Percentiles rank a stretch among this genome's conserved stretches.
phyloP scores from a whole-genome alignment of 2,113 vertebrate genomes.

The Strix aluco region DNA sequence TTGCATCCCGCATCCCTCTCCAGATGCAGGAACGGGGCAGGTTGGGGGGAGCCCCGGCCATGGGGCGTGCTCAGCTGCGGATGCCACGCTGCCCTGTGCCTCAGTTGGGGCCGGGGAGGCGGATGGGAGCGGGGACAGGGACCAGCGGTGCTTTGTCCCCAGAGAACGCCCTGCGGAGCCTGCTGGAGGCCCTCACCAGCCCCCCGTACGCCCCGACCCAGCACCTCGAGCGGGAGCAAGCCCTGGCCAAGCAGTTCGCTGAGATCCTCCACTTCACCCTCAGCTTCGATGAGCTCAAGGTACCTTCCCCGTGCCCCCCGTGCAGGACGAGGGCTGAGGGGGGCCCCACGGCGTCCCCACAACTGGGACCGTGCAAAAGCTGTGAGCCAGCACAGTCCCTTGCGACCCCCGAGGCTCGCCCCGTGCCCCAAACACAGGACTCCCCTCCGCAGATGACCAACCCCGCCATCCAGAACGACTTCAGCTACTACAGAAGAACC shows the following conservation, averaged over 20 bases:
- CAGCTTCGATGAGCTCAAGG: slow-evolving; percentile 92
- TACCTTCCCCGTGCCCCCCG: background rate
- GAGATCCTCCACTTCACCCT: slow-evolving; percentile 93
- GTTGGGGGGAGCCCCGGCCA: accelerated
- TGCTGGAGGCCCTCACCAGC: slow-evolving; percentile 89
- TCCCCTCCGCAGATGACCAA: slow-evolving; percentile 82
- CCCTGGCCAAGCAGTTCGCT: slow-evolving; percentile 90
- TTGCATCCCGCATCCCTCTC: background rate
- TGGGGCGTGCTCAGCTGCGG: accelerated
- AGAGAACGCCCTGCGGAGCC: slow-evolving; percentile 89
- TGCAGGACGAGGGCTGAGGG: accelerated
- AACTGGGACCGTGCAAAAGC: background rate
- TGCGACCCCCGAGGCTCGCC: accelerated
- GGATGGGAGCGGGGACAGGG: background rate
- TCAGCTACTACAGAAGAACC: slow-evolving; percentile 92
- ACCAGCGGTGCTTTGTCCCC: background rate
- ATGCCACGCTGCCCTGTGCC: background rate
- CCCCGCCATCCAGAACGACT: slow-evolving; percentile 92
- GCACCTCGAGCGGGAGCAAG: slow-evolving; percentile 90
- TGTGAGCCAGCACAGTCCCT: background rate
- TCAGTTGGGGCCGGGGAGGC: background rate
- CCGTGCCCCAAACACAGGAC: accelerated
- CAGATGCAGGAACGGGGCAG: accelerated
- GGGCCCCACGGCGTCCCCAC: no score
- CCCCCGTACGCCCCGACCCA: slow-evolving; percentile 89